These are phyloP conservation scores for Calidris pugnax DNA, from an alignment of 2,113 vertebrate genomes.

Conservation along the genomic window DNA sequence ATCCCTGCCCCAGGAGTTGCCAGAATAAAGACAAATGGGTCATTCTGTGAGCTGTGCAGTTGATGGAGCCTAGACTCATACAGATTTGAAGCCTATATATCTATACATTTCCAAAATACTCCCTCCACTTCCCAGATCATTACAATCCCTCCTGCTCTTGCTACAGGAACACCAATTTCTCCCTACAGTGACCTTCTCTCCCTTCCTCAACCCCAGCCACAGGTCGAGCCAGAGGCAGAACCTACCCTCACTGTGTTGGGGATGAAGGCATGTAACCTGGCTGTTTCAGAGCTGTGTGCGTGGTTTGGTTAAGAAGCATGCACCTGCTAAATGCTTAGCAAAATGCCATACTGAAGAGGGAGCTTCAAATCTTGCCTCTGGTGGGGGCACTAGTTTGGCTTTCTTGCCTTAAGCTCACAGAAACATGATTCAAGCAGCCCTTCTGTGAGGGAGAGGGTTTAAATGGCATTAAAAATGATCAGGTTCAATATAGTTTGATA, in stretches of 20 bases:
- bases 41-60: background rate
- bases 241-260: rapidly evolving
- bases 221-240: background rate
- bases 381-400: background rate
- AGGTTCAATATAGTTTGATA: background rate
- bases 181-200: background rate
- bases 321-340: background rate
- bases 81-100: background rate
- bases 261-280: rapidly evolving
- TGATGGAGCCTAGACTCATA: background rate
- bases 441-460: background rate
- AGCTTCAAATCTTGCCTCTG: background rate
- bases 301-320: background rate
- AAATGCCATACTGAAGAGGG: background rate
- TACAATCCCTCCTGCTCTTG: background rate
- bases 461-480: background rate
- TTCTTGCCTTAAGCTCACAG: background rate
- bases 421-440: background rate
- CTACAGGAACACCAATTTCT: background rate
- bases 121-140: background rate
- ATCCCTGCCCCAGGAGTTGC: background rate
- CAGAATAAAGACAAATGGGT: background rate
- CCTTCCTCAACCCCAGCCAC: background rate
- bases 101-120: background rate
- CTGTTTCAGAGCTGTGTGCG: background rate